These are phyloP conservation scores for Noctua comes DNA, from an alignment of 2,888 invertebrate genomes.

Conservation along the genomic window DNA sequence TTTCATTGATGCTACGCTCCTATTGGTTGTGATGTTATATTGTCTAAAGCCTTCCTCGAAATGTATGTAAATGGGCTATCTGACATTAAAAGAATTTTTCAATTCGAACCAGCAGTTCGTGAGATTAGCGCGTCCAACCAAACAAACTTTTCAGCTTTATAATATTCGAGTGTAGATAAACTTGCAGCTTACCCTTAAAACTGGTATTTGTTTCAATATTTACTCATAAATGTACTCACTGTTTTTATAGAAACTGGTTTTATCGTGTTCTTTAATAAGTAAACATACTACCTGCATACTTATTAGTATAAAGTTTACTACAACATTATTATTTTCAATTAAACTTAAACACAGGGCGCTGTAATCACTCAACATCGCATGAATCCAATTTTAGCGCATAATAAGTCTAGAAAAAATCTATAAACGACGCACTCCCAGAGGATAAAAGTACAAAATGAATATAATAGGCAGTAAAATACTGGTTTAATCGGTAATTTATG, in stretches of 20 bases:
- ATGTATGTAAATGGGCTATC: no score
- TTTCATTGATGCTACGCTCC: no score
- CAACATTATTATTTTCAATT: conserved; percentile 44
- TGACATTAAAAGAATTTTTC: no score
- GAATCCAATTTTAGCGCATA: conserved; percentile 55
- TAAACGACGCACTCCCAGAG: conserved; percentile 41
- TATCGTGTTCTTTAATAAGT: conserved; percentile 18
- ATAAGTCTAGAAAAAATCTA: conserved; percentile 55
- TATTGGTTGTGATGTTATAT: no score
- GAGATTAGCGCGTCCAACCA: no score
- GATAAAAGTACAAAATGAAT: conserved; percentile 71
- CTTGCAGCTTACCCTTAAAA: neutral
- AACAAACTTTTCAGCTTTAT: no score
- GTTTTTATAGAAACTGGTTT: neutral
- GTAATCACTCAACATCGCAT: conserved; percentile 49
- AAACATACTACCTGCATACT: neutral
- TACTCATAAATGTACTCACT: conserved; percentile 2
- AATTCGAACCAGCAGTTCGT: no score
- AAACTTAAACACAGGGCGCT: conserved; percentile 36
- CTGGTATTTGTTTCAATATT: conserved; percentile 15
- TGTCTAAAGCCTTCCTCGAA: no score
- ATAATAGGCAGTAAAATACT: conserved; percentile 73
- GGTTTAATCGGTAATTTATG: conserved; percentile 78
- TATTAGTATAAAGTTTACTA: conserved; percentile 14
- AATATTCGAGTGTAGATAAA: neutral